phyloP scores from a whole-genome alignment of 2,797 vertebrate species.

The Paedocypris micromegethes region DNA sequence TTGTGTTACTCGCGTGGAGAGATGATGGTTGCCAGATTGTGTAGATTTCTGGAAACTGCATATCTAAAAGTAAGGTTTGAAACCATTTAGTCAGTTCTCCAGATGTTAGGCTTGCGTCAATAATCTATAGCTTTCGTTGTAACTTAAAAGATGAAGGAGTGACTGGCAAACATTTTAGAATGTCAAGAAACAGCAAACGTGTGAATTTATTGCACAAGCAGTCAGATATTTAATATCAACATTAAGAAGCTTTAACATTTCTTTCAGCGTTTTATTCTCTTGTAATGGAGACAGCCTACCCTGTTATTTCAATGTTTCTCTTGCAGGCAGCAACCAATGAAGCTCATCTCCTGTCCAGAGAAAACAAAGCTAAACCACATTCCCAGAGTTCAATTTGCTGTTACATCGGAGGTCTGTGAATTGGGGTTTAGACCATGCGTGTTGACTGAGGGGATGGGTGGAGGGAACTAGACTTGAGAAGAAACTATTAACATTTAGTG shows the following conservation, averaged over 20 bases:
- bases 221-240: conserved; percentile 41
- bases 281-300: conserved; percentile 46
- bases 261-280: conserved; percentile 35
- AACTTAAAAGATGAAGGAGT: conserved; percentile 1
- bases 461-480: conserved; percentile 54
- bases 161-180: conserved; percentile 31
- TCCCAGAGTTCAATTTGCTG: conserved; percentile 80
- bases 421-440: conserved; percentile 66
- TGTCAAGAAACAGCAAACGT: conserved; percentile 27
- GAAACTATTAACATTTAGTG: conserved; percentile 25
- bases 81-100: conserved; percentile 23
- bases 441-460: conserved; percentile 62
- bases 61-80: too few species aligned
- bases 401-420: conserved; percentile 74
- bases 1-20: conserved; percentile 14
- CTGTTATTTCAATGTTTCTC: conserved; percentile 63
- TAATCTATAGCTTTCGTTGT: conserved; percentile 27
- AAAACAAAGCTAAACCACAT: conserved; percentile 78
- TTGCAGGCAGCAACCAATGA: conserved; percentile 70
- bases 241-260: conserved; percentile 43
- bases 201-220: conserved; percentile 21
- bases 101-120: conserved; percentile 37
- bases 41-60: not conserved
- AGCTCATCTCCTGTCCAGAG: conserved; percentile 78
- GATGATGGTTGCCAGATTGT: conserved; percentile 42